phyloP scores from a whole-genome alignment of 2,888 invertebrate species.

The Quadriops clusia region DNA sequence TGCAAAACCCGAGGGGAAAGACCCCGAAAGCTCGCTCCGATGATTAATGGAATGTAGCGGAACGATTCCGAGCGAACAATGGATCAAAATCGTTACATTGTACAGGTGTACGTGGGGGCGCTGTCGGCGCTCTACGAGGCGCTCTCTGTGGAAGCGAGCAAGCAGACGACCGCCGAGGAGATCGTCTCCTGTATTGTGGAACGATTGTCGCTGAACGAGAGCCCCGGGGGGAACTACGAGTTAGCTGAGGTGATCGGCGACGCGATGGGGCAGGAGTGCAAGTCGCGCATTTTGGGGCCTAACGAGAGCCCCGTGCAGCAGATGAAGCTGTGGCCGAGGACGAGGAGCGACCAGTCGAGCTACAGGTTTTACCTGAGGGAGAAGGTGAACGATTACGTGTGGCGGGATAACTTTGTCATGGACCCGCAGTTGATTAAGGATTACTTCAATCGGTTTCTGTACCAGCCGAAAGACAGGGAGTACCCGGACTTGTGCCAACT shows the following conservation, averaged over 20 bases:
- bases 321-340: conserved; percentile 73
- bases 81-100: conserved; percentile 55
- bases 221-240: conserved; percentile 55
- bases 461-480: conserved; percentile 86
- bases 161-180: conserved; percentile 84
- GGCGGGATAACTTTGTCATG: conserved; percentile 80
- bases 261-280: conserved; percentile 80
- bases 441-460: conserved; percentile 81
- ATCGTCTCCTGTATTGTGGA: conserved; percentile 83
- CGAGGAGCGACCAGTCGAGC: conserved; percentile 42
- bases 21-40: too few relatives aligned
- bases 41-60: conserved; percentile 7
- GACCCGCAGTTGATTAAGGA: conserved; percentile 87
- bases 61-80: conserved; percentile 6
- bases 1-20: too few relatives aligned
- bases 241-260: conserved; percentile 81
- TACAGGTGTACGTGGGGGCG: conserved; percentile 82
- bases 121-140: conserved; percentile 81
- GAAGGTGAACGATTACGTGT: conserved; percentile 71
- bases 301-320: conserved; percentile 71
- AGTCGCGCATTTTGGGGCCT: conserved; percentile 76
- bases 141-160: conserved; percentile 80
- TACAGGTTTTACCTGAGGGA: conserved; percentile 78
- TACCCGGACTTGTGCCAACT: conserved; percentile 93
- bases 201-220: conserved; percentile 48